Evolutionary conservation across 2,113 vertebrate species (phyloP).

Genomic region (Sterrhoptilus dennistouni): DNA sequence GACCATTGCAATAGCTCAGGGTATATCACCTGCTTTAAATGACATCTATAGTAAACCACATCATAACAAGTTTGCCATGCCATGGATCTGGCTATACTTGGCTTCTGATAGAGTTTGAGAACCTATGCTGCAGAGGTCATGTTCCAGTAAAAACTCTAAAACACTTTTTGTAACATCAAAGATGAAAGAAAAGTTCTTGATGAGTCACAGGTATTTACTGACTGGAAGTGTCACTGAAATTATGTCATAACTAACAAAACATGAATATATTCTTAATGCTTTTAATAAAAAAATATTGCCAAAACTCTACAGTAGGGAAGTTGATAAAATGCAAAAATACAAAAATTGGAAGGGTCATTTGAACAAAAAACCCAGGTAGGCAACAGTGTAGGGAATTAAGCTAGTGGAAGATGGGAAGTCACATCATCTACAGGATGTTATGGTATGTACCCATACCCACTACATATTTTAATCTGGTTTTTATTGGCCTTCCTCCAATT

Average conservation of each 20-base stretch:
- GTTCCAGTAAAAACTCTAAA: not conserved
- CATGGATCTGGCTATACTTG: not conserved
- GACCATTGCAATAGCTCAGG: not conserved
- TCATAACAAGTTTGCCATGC: not conserved
- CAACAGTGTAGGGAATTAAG: not conserved
- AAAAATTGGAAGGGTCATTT: not conserved
- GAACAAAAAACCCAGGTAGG: fast-evolving
- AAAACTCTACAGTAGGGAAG: not conserved
- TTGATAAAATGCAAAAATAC: not conserved
- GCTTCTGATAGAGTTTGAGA: not conserved
- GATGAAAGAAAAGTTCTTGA: not conserved
- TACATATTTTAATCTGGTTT: not conserved
- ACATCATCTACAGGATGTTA: not conserved
- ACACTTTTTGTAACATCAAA: not conserved
- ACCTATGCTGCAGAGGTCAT: not conserved
- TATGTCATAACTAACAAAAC: not conserved
- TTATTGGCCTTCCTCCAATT: not conserved
- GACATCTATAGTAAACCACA: not conserved
- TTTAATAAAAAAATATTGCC: not conserved
- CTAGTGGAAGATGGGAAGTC: not conserved
- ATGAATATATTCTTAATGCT: not conserved
- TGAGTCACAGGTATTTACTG: not conserved
- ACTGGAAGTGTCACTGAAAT: not conserved
- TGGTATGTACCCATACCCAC: not conserved
- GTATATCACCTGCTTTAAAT: not conserved